A percentile compares a stretch with the other conserved stretches of the same genome.
phyloP scores from a whole-genome alignment of 2,113 vertebrate genomes.

The Atherinomorus stipes region DNA sequence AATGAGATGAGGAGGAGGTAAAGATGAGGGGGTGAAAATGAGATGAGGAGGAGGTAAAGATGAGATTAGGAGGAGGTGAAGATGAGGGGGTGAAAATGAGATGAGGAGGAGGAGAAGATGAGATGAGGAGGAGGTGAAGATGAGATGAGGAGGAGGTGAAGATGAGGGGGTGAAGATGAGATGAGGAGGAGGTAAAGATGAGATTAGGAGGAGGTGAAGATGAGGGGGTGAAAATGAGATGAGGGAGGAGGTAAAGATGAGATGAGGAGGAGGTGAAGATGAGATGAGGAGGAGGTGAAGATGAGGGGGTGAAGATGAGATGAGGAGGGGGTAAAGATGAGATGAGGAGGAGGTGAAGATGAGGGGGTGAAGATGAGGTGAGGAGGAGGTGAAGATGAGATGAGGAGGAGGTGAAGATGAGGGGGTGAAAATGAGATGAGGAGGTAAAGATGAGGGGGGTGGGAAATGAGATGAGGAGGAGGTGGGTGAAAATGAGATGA shows the following conservation, averaged over 20 bases:
- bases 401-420: slow-evolving; percentile 17
- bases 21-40: slow-evolving; percentile 13
- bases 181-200: slow-evolving; percentile 24
- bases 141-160: slow-evolving; percentile 26
- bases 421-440: neutral
- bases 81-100: neutral
- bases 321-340: slow-evolving; percentile 27
- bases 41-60: slow-evolving; percentile 34
- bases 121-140: slow-evolving; percentile 15
- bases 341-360: slow-evolving; percentile 20
- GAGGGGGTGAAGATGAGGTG: neutral
- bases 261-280: slow-evolving; percentile 27
- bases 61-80: slow-evolving; percentile 25
- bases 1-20: slow-evolving; percentile 23
- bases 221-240: slow-evolving; percentile 16
- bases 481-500: slow-evolving; percentile 12
- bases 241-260: neutral
- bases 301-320: neutral
- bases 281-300: slow-evolving; percentile 24
- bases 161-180: no score
- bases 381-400: slow-evolving; percentile 24
- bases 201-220: slow-evolving; percentile 10
- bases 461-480: slow-evolving; percentile 13
- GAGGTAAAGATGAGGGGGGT: slow-evolving; percentile 16
- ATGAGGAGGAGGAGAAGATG: slow-evolving; percentile 27